A percentile compares a stretch with the other conserved stretches of the same genome.
Evolutionary conservation across 2,888 invertebrate species (phyloP).

Genomic region (Heteromyza rotundicornis): DNA sequence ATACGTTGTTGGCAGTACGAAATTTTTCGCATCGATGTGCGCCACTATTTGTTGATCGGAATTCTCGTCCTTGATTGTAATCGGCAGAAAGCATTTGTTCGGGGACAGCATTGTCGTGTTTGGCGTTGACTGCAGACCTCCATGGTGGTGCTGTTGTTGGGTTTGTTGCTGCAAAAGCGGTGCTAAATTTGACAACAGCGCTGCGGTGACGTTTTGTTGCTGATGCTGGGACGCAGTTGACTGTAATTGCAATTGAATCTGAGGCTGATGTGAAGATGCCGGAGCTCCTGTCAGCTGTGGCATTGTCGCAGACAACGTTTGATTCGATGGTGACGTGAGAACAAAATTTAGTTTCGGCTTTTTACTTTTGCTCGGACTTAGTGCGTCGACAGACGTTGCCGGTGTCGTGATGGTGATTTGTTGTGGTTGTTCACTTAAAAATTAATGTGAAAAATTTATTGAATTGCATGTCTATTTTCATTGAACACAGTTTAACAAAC

Average conservation of each 20-base stretch:
- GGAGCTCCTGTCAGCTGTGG: constrained; percentile 25
- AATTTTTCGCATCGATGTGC: constrained; percentile 61
- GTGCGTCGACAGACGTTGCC: constrained; percentile 30
- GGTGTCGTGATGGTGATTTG: constrained; percentile 41
- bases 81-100: constrained; percentile 60
- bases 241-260: constrained; percentile 38
- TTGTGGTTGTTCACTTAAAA: constrained; percentile 38
- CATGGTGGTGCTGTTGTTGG: constrained; percentile 16
- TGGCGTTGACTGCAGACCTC: constrained; percentile 16
- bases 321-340: constrained; percentile 49
- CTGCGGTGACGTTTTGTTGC: constrained; percentile 24
- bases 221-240: constrained; percentile 34
- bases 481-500: too few relatives aligned
- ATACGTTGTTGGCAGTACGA: constrained; percentile 60
- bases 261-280: constrained; percentile 21
- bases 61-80: constrained; percentile 60
- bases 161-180: constrained; percentile 28
- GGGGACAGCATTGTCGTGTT: constrained; percentile 48
- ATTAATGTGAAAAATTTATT: too few relatives aligned
- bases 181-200: constrained; percentile 15
- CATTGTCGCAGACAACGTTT: constrained; percentile 32
- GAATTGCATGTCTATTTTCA: constrained; percentile 25
- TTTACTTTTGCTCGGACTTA: constrained; percentile 47
- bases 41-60: constrained; percentile 62
- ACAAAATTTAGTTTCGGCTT: constrained; percentile 61